Evolutionary conservation across 1,140 invertebrate genomes (phyloP), one percentile per base, ranked within the genome.

Genomic region (Psix sp.): DNA sequence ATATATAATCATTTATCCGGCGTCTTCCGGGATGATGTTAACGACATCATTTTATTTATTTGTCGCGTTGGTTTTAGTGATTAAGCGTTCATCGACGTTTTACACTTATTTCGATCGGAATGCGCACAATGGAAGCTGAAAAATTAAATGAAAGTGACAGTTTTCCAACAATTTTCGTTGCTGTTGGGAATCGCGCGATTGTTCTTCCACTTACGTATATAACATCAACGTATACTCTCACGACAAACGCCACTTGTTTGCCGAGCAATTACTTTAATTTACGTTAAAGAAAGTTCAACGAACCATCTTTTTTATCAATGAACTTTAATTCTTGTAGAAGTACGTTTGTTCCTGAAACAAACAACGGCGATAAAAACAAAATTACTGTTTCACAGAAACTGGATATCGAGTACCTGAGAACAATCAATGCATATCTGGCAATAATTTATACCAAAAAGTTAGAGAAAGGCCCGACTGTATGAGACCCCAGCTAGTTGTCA

Each of bases 221-320:
- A 15, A 62, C 33, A 16, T 18, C 16, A 3, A 21, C 33, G 14
- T 0, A 26, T 4, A 18, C 24, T 62, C 57, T 42, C 57, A 62
- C 45, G 45, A 39, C 52, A 36, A 60, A 35, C 16, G 15, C n/a
- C 5, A 16, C 36, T 42, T 33, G 26, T 45, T 54, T 65, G 48
- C 13, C 33, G 15, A 45, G 39, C 46, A 63, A 63, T 63, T 63
- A 51, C 3, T 13, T 42, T 51, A 43, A 51, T 63, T 51, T 51
- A 24, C 48, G 16, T 48, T 33, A 11, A 49, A 24, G 36, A 63
- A 63, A 43, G 59, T 63, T 42, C 46, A 42, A 9, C 20, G 10
- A 59, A 59, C 18, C n/a, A 5, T 33, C n/a, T 29, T 29, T n/a
- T 29, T 29, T 7, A 29, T 10, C 26, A 7, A 4, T 24, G 2